Evolutionary conservation across 2,113 vertebrate genomes (phyloP).

Genomic region (Pogona vitticeps): DNA sequence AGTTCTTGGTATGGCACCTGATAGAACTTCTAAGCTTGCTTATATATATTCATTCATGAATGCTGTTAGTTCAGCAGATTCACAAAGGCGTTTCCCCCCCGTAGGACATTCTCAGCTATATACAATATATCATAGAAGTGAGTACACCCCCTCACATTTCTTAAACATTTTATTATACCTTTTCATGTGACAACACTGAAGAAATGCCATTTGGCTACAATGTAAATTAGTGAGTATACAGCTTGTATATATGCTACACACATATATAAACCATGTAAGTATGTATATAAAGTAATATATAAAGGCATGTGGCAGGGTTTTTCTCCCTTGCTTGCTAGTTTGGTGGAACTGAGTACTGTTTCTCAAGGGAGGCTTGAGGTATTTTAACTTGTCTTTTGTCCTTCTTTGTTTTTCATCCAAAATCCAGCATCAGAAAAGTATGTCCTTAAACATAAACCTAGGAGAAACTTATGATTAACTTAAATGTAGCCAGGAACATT

Average conservation of each 20-base stretch:
- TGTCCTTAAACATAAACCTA: neutral
- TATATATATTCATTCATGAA: neutral
- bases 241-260: too few species aligned
- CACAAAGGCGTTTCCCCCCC: neutral
- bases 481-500: neutral
- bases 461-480: neutral
- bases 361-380: neutral
- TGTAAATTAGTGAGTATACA: too few species aligned
- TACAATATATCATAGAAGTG: too few species aligned
- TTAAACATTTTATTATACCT: too few species aligned
- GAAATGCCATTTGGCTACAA: too few species aligned
- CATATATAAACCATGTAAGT: too few species aligned
- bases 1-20: neutral
- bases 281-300: neutral
- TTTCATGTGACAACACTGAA: too few species aligned
- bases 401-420: neutral
- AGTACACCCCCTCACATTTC: too few species aligned
- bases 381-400: neutral
- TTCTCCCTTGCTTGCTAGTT: neutral
- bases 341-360: neutral
- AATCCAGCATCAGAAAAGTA: neutral
- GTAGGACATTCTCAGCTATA: neutral
- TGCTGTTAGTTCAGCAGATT: neutral
- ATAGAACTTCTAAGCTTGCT: neutral
- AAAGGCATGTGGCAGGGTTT: neutral